Base-by-base conservation (phyloP, 2,113 vertebrate genomes). In the Pachycephala philippinensis region DNA sequence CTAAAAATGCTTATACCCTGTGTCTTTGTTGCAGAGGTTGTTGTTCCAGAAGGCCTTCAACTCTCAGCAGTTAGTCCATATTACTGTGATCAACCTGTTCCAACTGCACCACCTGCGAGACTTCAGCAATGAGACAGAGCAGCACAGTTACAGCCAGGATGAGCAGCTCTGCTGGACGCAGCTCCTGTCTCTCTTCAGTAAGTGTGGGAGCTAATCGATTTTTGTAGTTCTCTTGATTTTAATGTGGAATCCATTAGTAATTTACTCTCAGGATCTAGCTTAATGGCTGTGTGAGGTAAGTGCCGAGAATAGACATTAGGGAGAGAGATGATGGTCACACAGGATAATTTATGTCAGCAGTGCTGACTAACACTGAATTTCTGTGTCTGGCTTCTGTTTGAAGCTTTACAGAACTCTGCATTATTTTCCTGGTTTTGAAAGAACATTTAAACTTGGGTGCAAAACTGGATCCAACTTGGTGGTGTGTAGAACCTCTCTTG, bases 71-170 rank as follows among this genome's bases (percentile, higher is more conserved):
- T 98, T 99, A 81, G 99, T 99, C 88, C 99, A 99, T 75, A 99
- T 99, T 97, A 99, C 99, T 26, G 98, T 99, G 93, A 99, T 99
- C 97, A 99, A 99, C 97, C 98, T 99, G 93, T 99, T 99, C 84
- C 99, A 99, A 93, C 98, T 99, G 14, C 99, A 99, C 90, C 99
- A 99, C 97, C 98, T 99, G 84, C 97, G 99, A 88, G 99, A 99
- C 95, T 99, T 99, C 93, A 98, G 98, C 87, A 98, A 97, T 1
- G 99, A 99, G 71, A 96, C 98, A 0, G 99, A 99, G 44, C 98
- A 98, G 74, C 98, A 98, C 74, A 98, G 97, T 97, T 99, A 98
- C 45, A 99, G 98, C 95, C 97, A 98, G 47, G 97, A 98, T 11
- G 99, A 99, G 87, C 99, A 99, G 96, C 98, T 98, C 94, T 98